Base-by-base conservation (phyloP, 2,113 vertebrate species). In the Heterotis niloticus region DNA sequence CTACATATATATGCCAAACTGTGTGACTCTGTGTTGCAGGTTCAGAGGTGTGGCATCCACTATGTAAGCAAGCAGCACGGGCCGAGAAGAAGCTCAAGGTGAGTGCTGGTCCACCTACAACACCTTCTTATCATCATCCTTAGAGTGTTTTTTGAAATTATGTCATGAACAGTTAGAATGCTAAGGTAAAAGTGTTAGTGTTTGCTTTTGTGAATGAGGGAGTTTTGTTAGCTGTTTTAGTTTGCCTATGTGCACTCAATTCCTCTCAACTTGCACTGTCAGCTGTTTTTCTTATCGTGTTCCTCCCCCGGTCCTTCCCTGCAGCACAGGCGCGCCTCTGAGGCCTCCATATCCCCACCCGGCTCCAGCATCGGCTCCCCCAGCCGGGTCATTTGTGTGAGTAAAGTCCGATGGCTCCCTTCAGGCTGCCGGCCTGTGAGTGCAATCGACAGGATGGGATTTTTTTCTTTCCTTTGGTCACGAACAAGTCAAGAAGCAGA, bases 71-170 rank as follows among this genome's bases (percentile, higher is more conserved):
- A 90, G 93, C 96, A 0, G 94, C 94, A 84, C 91, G 95, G 52
- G 93, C 94, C 80, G 96, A 97, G 90, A 96, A 94, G 86, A 99
- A 98, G 85, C 91, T 98, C 81, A 96, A 96, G 94, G 97, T 98
- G 92, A 93, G 95, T 17, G 10, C 26, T 62, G 9, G 51, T 0
- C 24, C 14, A 4, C 34, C 59, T 34, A n/a, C 18, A 62, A 17
- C 20, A 62, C 59, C 59, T 2, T 62, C 59, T 2, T 62, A 2
- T 17, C 10, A 11, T 11, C 64, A 65, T 62, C 59, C 59, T 62
- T 71, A 34, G 51, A 44, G 16, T 14, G 9, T 11, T 62, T 62
- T 62, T 20, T 62, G 34, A 44, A 44, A 44, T 44, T 7, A 44
- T 7, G 7, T 7, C 34, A 7, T 44, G n/a, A n/a, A n/a, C n/a